phyloP scores from a whole-genome alignment of 2,797 vertebrate genomes.

The Babyrousa celebensis region DNA sequence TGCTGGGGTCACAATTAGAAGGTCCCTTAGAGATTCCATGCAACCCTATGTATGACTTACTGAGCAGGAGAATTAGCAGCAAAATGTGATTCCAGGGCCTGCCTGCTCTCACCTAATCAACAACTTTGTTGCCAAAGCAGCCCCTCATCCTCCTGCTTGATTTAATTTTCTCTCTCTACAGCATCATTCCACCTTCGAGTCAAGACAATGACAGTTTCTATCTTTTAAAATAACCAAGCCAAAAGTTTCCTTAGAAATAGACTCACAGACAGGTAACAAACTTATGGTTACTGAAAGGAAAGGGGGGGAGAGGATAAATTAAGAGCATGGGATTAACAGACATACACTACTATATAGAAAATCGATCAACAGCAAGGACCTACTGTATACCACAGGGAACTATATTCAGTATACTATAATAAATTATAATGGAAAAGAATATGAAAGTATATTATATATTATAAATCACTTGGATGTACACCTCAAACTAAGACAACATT shows the following conservation, averaged over 20 bases:
- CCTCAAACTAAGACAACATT: neutral
- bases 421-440: neutral
- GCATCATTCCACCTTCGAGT: neutral
- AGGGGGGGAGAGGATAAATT: neutral
- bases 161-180: neutral
- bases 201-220: neutral
- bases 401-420: neutral
- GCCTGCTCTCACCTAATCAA: neutral
- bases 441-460: no score
- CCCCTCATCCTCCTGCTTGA: neutral
- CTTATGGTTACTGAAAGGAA: neutral
- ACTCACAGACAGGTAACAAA: neutral
- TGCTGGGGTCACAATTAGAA: neutral
- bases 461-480: neutral
- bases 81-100: neutral
- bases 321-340: neutral
- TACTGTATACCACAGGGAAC: no score
- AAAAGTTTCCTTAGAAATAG: neutral
- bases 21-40: neutral
- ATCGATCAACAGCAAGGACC: no score
- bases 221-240: neutral
- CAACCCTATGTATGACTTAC: neutral
- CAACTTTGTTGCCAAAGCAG: neutral
- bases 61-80: neutral
- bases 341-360: neutral